Percentiles rank a stretch among this genome's conserved stretches.
phyloP scores from a whole-genome alignment of 2,113 vertebrate genomes.

The Andinoacara biseriatus region DNA sequence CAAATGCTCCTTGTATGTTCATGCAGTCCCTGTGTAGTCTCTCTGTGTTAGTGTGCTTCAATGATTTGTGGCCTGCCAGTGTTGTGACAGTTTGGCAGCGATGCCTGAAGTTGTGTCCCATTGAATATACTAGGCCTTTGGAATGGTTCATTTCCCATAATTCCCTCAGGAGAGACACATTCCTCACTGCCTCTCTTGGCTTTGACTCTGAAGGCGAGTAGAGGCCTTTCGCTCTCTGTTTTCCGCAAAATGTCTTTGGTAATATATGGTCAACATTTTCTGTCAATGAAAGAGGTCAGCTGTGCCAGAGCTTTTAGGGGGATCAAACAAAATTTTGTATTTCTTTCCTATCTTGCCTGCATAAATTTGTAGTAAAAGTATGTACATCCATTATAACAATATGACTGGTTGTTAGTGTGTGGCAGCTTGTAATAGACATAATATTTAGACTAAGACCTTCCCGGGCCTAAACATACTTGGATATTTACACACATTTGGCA shows the following conservation, averaged over 20 bases:
- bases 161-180: conserved; percentile 48
- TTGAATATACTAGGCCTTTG: conserved; percentile 57
- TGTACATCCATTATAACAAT: neutral
- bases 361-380: neutral
- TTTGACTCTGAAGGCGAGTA: conserved; percentile 41
- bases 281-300: neutral
- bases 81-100: conserved; percentile 56
- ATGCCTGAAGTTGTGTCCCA: conserved; percentile 59
- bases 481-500: neutral
- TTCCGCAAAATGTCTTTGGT: neutral
- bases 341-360: neutral
- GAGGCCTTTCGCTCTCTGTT: conserved; percentile 5
- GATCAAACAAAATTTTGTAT: neutral
- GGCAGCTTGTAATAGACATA: neutral
- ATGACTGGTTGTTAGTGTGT: neutral
- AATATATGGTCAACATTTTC: neutral
- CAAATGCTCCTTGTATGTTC: neutral
- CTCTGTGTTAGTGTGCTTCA: conserved; percentile 20
- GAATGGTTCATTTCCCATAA: conserved; percentile 63
- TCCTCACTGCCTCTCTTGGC: conserved; percentile 54
- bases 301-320: neutral
- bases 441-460: neutral
- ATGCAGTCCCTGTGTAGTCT: neutral
- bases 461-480: neutral
- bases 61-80: conserved; percentile 26